A percentile compares a stretch with the other conserved stretches of the same genome.
Evolutionary conservation across 2,113 vertebrate genomes (phyloP).

Genomic region (Lophius piscatorius): DNA sequence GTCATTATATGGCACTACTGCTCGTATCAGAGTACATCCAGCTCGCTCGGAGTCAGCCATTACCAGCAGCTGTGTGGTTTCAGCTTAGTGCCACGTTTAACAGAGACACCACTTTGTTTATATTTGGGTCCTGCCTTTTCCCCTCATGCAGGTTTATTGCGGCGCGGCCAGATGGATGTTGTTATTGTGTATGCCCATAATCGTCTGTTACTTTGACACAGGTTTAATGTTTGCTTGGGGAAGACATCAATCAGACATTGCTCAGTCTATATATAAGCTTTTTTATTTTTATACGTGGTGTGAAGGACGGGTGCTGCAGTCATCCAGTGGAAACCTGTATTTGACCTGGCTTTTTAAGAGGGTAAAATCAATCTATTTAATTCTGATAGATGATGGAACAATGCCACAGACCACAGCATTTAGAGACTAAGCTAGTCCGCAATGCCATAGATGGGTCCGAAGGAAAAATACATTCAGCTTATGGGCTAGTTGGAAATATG

Average conservation of each 20-base stretch:
- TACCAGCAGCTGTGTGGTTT: constrained; percentile 31
- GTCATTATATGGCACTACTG: constrained; percentile 7
- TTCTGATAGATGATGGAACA: no score
- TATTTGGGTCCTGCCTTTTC: constrained; percentile 19
- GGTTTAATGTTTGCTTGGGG: constrained; percentile 5
- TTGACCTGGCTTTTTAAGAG: not conserved
- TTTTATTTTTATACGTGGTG: not conserved
- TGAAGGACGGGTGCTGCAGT: no score
- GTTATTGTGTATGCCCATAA: constrained; percentile 24
- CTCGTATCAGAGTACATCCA: constrained; percentile 3
- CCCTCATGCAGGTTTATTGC: constrained; percentile 7
- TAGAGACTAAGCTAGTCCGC: not conserved
- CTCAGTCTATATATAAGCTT: not conserved
- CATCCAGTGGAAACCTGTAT: not conserved
- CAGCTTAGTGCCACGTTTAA: constrained; percentile 12
- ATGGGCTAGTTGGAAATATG: no score
- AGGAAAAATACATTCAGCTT: no score
- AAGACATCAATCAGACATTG: constrained; percentile 5
- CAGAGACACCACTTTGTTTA: constrained; percentile 35
- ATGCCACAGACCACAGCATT: constrained; percentile 6
- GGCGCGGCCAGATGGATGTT: not conserved
- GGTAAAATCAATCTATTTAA: no score
- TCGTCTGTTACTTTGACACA: constrained; percentile 21
- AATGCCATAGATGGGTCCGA: no score
- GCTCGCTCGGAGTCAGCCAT: constrained; percentile 22